Evolutionary conservation across 2,113 vertebrate genomes (phyloP), one percentile per base, ranked within the genome.

Genomic region (Cavia aperea): DNA sequence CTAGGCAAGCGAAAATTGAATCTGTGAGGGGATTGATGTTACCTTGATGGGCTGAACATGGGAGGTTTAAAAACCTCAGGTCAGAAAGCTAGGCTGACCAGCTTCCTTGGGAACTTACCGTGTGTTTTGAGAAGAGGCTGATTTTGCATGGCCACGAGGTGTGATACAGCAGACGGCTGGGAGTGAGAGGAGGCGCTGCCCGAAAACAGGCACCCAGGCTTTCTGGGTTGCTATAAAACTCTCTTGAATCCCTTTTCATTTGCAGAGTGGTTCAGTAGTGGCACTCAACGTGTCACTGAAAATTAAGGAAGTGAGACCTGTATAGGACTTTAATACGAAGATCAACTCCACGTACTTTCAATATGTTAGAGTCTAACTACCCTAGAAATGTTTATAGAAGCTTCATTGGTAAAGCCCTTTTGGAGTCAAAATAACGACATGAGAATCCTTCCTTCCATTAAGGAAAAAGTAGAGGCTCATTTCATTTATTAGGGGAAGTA

Each of bases 1-100:
- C 88, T 24, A 92, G 56, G 29, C 21, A 81, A 70, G 56, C 51
- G 90, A 95, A 95, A 91, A 18, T n/a, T 24, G 19, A 66, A 90
- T 84, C 90, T 54, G 8, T 92, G 92, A 95, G 51, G 54, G 21
- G 29, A 11, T 89, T 94, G 60, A 2, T 19, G 46, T 51, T 77
- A 63, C 31, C 90, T 88, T 86, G 39, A 93, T 63, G 49, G 51
- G 54, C 51, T n/a, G 21, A 49, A 33, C 14, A 13, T 21, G 12
- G 46, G 58, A 89, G 56, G 68, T 94, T 83, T 24, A 29, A 51
- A 54, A 81, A 26, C 62, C 15, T 93, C n/a, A 88, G 86, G 23
- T 86, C 36, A 91, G 60, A 75, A 86, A 92, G 36, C 70, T 58
- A 92, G 89, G 51, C 18, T 11, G 54, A 54, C 54, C 58, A 46